Evolutionary conservation across 2,797 vertebrate species (phyloP), one percentile per base, ranked within the genome.

Genomic region (Merluccius polli): DNA sequence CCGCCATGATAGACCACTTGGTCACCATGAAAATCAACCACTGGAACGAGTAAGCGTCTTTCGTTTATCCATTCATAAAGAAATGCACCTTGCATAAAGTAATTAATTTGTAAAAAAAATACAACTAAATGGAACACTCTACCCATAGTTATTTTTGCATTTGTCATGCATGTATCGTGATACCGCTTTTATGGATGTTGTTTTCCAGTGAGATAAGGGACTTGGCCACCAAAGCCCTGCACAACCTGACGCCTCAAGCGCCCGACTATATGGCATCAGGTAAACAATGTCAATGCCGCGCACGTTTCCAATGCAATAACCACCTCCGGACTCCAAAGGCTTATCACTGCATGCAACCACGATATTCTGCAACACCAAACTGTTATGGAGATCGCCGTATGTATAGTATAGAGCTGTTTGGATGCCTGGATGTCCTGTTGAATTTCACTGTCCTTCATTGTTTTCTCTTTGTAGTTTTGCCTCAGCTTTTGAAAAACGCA

Each of bases 1-100:
- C 87, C 65, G 89, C 95, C 0, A 93, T 99, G 94, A 97, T 99
- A 3, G 95, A 99, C 77, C 98, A 99, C 89, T 92, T 99, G 85
- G 80, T 96, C 73, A 38, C 91, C 83, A 92, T 92, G 94, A 99
- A 98, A 90, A 92, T 97, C 83, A 96, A 93, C 86, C 98, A 99
- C 84, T 99, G 98, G 97, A 96, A 99, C 18, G 69, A 92, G 98
- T 98, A 89, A 87, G 95, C 73, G 15, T 16, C 36, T 73, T 0
- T 29, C 9, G n/a, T 59, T 63, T 11, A 38, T 29, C 9, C 67
- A 21, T 2, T 71, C 33, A 12, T 73, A 18, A 4, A 77, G 4
- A 36, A 71, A 78, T 52, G 4, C 44, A 18, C 44, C 44, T 52
- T 15, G 21, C 6, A n/a, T 1, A 10, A 21, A 48, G 32, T 68